Percentiles rank a stretch among this genome's conserved stretches.
phyloP scores from a whole-genome alignment of 92 coral and sea anemone species.

The Scolanthus callimorphus region DNA sequence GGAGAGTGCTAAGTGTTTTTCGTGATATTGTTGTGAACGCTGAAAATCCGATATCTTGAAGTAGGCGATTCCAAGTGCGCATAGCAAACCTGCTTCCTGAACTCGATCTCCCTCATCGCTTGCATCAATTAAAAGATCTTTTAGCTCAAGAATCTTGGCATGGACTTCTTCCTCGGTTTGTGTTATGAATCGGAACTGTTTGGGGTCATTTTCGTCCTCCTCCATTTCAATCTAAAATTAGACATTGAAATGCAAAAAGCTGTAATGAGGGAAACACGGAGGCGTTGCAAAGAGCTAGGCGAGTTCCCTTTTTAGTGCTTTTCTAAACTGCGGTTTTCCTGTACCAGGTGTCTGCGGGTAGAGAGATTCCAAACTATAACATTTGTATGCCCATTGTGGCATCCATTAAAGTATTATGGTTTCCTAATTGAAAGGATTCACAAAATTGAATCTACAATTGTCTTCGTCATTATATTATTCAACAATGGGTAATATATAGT shows the following conservation, averaged over 20 bases:
- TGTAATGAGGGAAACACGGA: too few relatives aligned
- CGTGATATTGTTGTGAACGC: conserved; percentile 75
- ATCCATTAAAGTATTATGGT: too few relatives aligned
- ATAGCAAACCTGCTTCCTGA: conserved; percentile 72
- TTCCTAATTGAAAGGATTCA: too few relatives aligned
- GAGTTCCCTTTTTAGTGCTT: too few relatives aligned
- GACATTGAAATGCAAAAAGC: too few relatives aligned
- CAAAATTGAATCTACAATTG: too few relatives aligned
- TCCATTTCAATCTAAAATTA: too few relatives aligned
- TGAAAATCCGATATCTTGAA: conserved; percentile 76
- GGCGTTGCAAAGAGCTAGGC: too few relatives aligned
- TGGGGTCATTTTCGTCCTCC: conserved; percentile 84
- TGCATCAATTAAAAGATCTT: conserved; percentile 56
- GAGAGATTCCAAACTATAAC: not conserved
- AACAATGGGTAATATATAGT: too few relatives aligned
- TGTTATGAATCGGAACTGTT: conserved; percentile 79
- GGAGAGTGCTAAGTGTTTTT: conserved; percentile 70
- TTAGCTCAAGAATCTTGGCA: conserved; percentile 69
- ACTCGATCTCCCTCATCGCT: conserved; percentile 65
- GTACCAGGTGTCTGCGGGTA: conserved; percentile 4
- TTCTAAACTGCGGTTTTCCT: not conserved
- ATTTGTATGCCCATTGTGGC: too few relatives aligned
- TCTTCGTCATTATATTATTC: too few relatives aligned
- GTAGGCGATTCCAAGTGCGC: conserved; percentile 82
- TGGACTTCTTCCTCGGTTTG: conserved; percentile 74